phyloP scores from a whole-genome alignment of 2,113 vertebrate genomes.

The Pygoscelis adeliae region DNA sequence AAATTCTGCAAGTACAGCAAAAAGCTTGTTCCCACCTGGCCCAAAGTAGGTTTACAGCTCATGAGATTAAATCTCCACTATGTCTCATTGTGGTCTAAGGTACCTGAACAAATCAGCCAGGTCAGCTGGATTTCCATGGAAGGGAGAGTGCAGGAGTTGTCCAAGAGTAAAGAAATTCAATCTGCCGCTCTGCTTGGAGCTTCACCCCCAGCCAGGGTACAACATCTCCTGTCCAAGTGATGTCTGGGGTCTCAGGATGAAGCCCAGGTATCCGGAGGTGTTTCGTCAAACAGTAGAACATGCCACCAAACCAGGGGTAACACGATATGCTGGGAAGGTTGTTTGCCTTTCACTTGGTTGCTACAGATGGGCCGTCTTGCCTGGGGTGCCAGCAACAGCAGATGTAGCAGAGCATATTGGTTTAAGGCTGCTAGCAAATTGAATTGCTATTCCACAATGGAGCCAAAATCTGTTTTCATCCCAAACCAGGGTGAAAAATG shows the following conservation, averaged over 20 bases:
- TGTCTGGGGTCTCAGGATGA: not conserved
- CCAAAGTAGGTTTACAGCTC: not conserved
- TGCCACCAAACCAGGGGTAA: too few relatives aligned
- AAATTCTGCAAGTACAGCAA: not conserved
- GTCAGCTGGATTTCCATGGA: not conserved
- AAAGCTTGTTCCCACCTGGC: not conserved
- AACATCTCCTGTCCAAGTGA: not conserved
- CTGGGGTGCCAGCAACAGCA: not conserved
- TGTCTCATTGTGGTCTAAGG: not conserved
- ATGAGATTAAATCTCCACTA: not conserved
- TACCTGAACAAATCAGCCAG: not conserved
- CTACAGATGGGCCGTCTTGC: not conserved
- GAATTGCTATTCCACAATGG: not conserved
- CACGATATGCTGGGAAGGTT: rapidly evolving
- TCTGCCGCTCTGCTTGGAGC: not conserved
- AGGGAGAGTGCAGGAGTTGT: not conserved
- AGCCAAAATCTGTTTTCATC: not conserved
- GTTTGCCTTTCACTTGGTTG: not conserved
- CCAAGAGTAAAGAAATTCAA: not conserved
- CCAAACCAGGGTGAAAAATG: not conserved
- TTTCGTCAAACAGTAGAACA: not conserved
- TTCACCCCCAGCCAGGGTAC: not conserved
- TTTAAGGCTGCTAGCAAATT: not conserved
- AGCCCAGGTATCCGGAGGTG: not conserved
- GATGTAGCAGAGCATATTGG: not conserved